Base-by-base conservation (phyloP, 2,797 vertebrate genomes). In the Rhinatrema bivittatum region DNA sequence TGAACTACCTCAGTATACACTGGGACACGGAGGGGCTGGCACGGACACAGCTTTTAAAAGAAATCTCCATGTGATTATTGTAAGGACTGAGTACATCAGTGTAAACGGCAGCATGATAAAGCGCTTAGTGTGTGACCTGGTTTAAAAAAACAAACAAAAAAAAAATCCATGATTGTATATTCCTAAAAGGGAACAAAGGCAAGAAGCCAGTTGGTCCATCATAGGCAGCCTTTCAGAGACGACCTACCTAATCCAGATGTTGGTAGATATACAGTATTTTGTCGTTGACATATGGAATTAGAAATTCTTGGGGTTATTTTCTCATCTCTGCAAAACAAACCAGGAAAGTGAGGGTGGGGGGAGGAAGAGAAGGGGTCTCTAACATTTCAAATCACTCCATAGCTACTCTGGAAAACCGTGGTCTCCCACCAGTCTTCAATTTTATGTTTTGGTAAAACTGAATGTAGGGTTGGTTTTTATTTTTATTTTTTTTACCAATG, bases 221-320 rank as follows among this genome's bases (percentile, higher is more conserved):
- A 81, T 68, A 94, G 91, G 91, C 93, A 91, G 78, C 86, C 79
- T 74, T 72, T 82, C 81, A 69, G 66, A 77, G 20, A 81, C 42
- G 59, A 84, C 82, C 82, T 73, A 68, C 72, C 81, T 75, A 65
- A 80, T 77, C 76, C 84, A 72, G 78, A 85, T 56, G 76, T 88
- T 78, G 83, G 85, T 89, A 90, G 87, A 85, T 76, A 87, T 89
- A 85, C 86, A 84, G 90, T 91, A 84, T 94, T 93, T 88, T 78
- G 86, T 89, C 82, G 85, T 90, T 83, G 85, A 82, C 70, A 72
- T 43, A 80, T 89, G 88, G 87, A 88, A 82, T 83, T 87, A 84
- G 83, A 76, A 65, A 81, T 60, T 76, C 86, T 73, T 74, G 86
- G 79, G 76, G 79, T 85, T n/a, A 84, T 85, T 77, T 79, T 82